Base-by-base conservation (phyloP, 2,888 invertebrate genomes). In the Temnothorax unifasciatus region DNA sequence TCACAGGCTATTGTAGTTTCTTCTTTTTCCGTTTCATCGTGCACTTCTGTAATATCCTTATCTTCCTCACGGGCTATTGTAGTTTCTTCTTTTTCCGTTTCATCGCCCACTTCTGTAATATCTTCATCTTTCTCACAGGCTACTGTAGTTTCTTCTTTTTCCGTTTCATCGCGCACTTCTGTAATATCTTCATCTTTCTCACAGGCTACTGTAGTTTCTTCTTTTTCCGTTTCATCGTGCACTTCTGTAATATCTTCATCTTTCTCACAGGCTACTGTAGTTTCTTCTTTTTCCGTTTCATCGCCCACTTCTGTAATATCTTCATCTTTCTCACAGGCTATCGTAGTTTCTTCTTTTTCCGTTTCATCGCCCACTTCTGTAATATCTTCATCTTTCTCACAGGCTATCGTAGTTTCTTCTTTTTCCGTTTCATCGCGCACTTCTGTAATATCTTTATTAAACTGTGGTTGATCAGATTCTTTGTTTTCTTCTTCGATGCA, bases 131-230 rank as follows among this genome's bases (percentile, higher is more conserved):
- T 1, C 3, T 29, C 29, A 29, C 3, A 29, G 3, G 29, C 29
- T 29, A 3, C 3, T 3, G 3, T 29, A 29, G 29, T 29, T 3
- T 29, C 29, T 29, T 29, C 29, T 29, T 29, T 29, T 21, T 11
- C 6, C 9, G n/a, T 25, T 54, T 82, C 47, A 75, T 68, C 38
- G 8, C 13, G n/a, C 25, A 68, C 44, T 47, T 57, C n/a, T 59
- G 15, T 15, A 61, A 64, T n/a, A 15, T 52, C 6, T 47, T 34
- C 9, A 66, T 86, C 34, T 5, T 9, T 69, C 63, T 83, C 73
- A 59, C 54, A 41, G 8, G 8, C 0, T 52, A 9, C 9, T n/a
- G 34, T 15, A 57, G 29, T 61, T 54, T 54, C 29, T 34, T 29
- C 18, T 63, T 71, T 21, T 21, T 11, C 6, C 9, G 34, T 34